Evolutionary conservation across 2,113 vertebrate genomes (phyloP).

Genomic region (Nematolebias whitei): DNA sequence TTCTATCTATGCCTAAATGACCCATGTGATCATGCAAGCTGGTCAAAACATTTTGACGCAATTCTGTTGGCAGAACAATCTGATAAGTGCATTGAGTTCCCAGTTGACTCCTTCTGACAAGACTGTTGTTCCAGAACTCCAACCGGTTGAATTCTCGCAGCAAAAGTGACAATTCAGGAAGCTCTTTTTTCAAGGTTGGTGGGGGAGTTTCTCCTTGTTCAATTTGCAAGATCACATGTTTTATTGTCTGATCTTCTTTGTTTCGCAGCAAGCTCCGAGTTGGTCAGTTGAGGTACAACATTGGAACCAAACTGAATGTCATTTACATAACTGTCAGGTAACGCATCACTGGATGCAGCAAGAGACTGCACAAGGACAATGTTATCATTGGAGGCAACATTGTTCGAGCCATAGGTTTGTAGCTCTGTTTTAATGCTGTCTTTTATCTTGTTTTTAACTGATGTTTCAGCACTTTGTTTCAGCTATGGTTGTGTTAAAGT

Average conservation of each 20-base stretch:
- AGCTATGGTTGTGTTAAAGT: no score
- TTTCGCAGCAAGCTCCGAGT: background rate
- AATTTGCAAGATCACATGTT: background rate
- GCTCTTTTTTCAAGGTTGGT: background rate
- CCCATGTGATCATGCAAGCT: background rate
- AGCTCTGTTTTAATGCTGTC: no score
- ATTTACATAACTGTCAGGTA: background rate
- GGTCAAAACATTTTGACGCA: background rate
- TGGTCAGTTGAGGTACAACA: background rate
- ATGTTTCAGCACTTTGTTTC: no score
- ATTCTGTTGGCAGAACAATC: background rate
- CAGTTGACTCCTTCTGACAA: background rate
- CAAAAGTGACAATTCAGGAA: background rate
- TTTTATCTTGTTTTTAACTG: no score
- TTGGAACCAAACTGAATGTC: background rate
- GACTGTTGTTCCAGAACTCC: background rate
- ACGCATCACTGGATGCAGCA: background rate
- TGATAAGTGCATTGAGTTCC: background rate
- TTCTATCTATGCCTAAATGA: background rate
- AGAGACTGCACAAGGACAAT: background rate
- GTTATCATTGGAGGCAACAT: no score
- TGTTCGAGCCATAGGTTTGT: no score
- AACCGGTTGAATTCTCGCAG: background rate
- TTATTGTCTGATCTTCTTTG: background rate
- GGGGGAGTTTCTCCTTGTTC: background rate